Conservation (phyloP, 2,888 invertebrate genomes). For the Drosophila anomalata region DNA sequence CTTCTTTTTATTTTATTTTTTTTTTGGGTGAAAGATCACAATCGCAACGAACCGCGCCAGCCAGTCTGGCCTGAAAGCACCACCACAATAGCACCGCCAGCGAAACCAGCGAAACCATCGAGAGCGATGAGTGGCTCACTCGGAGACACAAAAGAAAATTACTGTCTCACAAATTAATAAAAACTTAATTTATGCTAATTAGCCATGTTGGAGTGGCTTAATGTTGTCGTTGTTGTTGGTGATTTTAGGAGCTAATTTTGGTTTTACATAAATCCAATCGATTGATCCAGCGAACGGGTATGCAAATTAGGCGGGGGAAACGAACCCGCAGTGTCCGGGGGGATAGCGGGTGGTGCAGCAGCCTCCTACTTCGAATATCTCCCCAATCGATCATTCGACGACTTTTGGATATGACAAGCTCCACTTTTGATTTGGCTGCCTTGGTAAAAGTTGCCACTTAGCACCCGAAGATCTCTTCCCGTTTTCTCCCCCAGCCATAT, state of each 20-base stretch:
- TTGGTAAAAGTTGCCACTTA: constrained; percentile 46
- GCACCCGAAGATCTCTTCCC: constrained; percentile 24
- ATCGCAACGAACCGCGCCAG: constrained; percentile 59
- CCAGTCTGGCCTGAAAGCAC: constrained; percentile 59
- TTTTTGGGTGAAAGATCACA: constrained; percentile 62
- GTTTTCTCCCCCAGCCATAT: background rate
- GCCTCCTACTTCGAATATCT: constrained; percentile 34
- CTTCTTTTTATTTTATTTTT: background rate
- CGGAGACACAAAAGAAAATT: constrained; percentile 63
- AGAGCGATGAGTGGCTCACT: constrained; percentile 20
- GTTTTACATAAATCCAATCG: constrained; percentile 57
- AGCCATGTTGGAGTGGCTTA: constrained; percentile 36
- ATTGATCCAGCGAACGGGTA: constrained; percentile 48
- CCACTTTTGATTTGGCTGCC: constrained; percentile 27
- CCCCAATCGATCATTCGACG: constrained; percentile 37
- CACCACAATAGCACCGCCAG: constrained; percentile 7
- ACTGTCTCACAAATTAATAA: constrained; percentile 75
- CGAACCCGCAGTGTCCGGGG: constrained; percentile 5
- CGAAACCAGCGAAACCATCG: background rate
- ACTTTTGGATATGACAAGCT: constrained; percentile 28
- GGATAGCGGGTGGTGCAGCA: constrained; percentile 6
- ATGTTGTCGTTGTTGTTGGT: constrained; percentile 12
- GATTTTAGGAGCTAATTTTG: constrained; percentile 45
- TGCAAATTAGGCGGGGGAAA: constrained; percentile 56
- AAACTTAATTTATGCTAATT: constrained; percentile 76